Percentiles rank a stretch among this genome's conserved stretches.
Conservation (phyloP, 1,140 invertebrate species). For the Hermetia illucens region DNA sequence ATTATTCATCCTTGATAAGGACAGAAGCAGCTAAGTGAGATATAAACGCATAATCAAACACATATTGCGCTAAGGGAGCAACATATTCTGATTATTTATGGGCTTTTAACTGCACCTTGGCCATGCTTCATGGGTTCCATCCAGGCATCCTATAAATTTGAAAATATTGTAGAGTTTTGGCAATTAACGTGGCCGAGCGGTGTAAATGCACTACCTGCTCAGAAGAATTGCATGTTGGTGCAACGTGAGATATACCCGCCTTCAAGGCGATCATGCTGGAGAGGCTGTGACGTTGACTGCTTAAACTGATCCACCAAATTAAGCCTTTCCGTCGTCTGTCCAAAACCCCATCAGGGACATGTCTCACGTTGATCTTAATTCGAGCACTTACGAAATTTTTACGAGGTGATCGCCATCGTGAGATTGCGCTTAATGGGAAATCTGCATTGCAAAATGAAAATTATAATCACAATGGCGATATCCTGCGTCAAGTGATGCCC, state of each 20-base stretch:
- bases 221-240: not conserved
- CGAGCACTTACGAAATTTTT: not conserved
- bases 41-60: not conserved
- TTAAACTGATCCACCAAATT: too few relatives aligned
- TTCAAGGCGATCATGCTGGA: too few relatives aligned
- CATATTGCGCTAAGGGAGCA: not conserved
- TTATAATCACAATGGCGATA: too few relatives aligned
- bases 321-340: too few relatives aligned
- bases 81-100: not conserved
- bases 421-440: not conserved
- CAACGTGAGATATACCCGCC: not conserved
- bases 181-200: too few relatives aligned
- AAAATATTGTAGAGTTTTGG: not conserved
- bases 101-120: not conserved
- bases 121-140: not conserved
- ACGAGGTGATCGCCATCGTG: not conserved
- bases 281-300: too few relatives aligned
- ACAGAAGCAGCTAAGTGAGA: constrained; percentile 1
- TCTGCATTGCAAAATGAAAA: too few relatives aligned
- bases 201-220: not conserved
- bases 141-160: not conserved
- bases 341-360: not conserved
- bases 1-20: not conserved
- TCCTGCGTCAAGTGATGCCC: too few relatives aligned
- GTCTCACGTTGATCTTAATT: not conserved